phyloP scores from a whole-genome alignment of 2,113 vertebrate species.

The Menura novaehollandiae region DNA sequence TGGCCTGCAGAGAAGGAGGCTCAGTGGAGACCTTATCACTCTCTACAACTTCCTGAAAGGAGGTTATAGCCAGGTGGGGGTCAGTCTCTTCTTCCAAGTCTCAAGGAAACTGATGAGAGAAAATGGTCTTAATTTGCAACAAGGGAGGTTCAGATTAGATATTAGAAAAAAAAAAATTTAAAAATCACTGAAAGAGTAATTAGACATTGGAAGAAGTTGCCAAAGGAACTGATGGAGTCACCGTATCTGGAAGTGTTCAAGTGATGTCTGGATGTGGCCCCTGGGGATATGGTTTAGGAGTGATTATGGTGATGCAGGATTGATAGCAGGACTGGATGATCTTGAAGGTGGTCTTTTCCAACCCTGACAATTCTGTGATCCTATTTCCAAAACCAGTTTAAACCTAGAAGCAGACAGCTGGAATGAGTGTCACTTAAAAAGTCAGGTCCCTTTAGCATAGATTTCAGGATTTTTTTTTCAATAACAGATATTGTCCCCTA shows the following conservation, averaged over 20 bases:
- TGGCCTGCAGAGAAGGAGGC: not conserved
- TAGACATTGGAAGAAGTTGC: not conserved
- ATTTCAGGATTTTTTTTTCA: not conserved
- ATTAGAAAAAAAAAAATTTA: not conserved
- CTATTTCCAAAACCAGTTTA: not conserved
- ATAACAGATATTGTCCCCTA: not conserved
- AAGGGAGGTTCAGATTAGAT: not conserved
- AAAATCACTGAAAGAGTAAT: not conserved
- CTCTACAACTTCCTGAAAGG: not conserved
- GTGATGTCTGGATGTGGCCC: not conserved
- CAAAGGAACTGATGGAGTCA: not conserved
- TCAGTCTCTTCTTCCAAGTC: not conserved
- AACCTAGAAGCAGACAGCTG: not conserved
- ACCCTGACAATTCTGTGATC: rapidly evolving
- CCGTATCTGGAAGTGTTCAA: not conserved
- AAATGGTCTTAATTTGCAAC: not conserved
- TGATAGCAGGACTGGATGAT: not conserved
- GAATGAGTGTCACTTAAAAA: not conserved
- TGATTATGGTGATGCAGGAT: not conserved
- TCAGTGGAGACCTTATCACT: not conserved
- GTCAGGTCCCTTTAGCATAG: not conserved
- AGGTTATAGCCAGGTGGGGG: not conserved
- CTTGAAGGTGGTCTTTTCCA: not conserved
- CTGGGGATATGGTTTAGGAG: not conserved
- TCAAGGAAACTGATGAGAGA: not conserved